These are phyloP conservation scores for Lepus townsendii DNA, from an alignment of 2,797 vertebrate genomes.

Conservation along the genomic window DNA sequence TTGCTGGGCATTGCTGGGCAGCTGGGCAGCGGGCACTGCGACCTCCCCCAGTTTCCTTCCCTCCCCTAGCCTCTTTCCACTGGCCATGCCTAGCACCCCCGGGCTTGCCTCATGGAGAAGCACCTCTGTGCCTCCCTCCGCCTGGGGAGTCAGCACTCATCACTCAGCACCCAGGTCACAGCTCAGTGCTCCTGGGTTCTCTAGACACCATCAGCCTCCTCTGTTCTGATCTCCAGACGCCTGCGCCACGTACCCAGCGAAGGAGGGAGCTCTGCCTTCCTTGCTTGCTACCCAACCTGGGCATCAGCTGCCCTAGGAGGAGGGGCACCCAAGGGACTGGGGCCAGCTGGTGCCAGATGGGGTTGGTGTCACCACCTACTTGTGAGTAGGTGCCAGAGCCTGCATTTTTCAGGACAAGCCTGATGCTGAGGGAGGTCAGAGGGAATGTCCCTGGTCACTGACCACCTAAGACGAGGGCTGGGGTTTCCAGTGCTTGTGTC, in stretches of 20 bases:
- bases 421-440: not conserved
- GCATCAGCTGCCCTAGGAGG: not conserved
- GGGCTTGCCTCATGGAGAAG: not conserved
- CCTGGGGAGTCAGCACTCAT: not conserved
- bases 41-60: not conserved
- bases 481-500: not conserved
- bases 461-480: not conserved
- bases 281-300: not conserved
- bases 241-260: too few relatives aligned
- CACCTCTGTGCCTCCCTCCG: not conserved
- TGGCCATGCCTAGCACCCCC: not conserved
- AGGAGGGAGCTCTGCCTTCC: not conserved
- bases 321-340: too few relatives aligned
- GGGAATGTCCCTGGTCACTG: not conserved
- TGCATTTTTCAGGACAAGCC: not conserved
- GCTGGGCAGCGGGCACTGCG: not conserved
- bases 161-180: not conserved
- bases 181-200: not conserved
- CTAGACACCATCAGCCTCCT: not conserved
- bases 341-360: not conserved
- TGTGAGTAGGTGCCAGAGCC: not conserved
- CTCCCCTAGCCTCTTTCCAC: not conserved
- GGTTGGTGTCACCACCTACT: fast-evolving
- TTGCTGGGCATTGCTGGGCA: not conserved
- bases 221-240: not conserved